These are phyloP conservation scores for Aplysia californica DNA, from an alignment of 1,140 invertebrate species.

Conservation along the genomic window DNA sequence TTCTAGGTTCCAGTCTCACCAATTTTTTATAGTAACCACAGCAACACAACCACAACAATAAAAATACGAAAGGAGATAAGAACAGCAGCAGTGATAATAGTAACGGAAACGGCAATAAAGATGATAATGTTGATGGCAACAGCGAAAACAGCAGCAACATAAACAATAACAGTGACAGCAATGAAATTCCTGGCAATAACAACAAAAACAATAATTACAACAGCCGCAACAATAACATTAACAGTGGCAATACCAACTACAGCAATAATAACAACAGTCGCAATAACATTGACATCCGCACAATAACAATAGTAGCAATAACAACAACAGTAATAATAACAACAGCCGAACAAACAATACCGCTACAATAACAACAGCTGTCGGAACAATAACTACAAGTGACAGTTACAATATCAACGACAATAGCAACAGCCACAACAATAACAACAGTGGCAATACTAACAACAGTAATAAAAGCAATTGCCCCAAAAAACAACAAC, in stretches of 20 bases:
- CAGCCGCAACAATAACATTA: not conserved
- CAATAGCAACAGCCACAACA: not conserved
- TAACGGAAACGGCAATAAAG: too few species aligned
- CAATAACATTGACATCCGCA: not conserved
- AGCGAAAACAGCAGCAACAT: too few species aligned
- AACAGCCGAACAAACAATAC: not conserved
- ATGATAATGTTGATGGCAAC: too few species aligned
- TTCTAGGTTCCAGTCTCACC: too few species aligned
- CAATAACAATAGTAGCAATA: not conserved
- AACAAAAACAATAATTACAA: not conserved
- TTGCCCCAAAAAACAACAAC: too few species aligned
- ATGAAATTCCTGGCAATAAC: not conserved
- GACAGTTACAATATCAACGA: not conserved
- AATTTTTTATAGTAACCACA: too few species aligned
- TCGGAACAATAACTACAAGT: not conserved
- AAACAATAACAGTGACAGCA: slow-evolving; percentile 1
- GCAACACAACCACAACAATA: too few species aligned
- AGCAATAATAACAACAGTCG: not conserved
- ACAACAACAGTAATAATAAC: not conserved
- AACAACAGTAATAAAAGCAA: not conserved
- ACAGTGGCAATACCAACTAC: not conserved
- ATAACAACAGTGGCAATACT: not conserved
- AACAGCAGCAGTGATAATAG: too few species aligned
- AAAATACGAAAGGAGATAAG: too few species aligned
- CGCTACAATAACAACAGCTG: not conserved